phyloP scores from a whole-genome alignment of 1,140 invertebrate species.

The Copidosoma floridanum region DNA sequence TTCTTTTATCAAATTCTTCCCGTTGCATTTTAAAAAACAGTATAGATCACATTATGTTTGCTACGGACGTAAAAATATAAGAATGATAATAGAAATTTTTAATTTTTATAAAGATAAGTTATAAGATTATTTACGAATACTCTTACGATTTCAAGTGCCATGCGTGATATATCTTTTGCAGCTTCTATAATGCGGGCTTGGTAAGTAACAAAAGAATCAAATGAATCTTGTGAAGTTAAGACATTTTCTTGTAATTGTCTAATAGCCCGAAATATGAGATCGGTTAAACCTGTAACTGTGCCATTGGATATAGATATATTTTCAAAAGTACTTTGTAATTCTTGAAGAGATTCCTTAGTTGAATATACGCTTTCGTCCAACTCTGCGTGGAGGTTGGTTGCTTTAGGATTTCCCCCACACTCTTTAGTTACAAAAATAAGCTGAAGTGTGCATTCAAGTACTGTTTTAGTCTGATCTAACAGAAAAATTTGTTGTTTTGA shows the following conservation, averaged over 20 bases:
- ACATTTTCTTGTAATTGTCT: slow-evolving; percentile 72
- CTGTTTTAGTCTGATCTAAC: slow-evolving; percentile 91
- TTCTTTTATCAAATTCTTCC: no score
- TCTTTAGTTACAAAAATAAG: slow-evolving; percentile 85
- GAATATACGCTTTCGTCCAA: slow-evolving; percentile 80
- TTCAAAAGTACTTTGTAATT: slow-evolving; percentile 79
- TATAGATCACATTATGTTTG: no score
- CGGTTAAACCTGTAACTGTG: slow-evolving; percentile 81
- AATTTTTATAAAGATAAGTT: no score
- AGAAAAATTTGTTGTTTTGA: slow-evolving; percentile 85
- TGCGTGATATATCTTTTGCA: slow-evolving; percentile 89
- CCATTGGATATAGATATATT: slow-evolving; percentile 84
- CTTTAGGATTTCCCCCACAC: slow-evolving; percentile 89
- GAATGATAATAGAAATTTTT: no score
- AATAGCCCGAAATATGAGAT: slow-evolving; percentile 85
- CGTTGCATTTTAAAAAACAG: no score
- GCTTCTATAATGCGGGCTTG: slow-evolving; percentile 94
- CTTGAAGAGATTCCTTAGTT: slow-evolving; percentile 77
- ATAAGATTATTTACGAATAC: no score
- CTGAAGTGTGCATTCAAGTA: slow-evolving; percentile 86
- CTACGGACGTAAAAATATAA: no score
- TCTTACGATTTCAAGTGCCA: slow-evolving; percentile 94
- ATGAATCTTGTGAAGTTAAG: slow-evolving; percentile 52
- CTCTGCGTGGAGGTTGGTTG: slow-evolving; percentile 73
- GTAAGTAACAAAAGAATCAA: slow-evolving; percentile 88